Base-by-base conservation (phyloP, 53 echinoderm and acorn worm genomes). In the Zoroaster sp. region DNA sequence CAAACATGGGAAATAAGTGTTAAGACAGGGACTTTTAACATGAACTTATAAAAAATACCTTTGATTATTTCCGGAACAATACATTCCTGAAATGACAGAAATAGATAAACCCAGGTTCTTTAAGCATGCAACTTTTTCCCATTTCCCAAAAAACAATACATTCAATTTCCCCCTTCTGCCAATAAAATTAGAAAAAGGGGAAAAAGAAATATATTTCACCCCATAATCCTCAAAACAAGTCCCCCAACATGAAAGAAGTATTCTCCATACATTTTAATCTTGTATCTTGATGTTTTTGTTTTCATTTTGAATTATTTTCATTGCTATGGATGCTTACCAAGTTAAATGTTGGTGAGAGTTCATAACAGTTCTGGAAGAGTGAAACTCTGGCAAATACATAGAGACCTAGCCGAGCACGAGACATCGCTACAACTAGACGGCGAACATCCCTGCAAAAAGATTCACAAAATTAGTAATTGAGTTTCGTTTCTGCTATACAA, bases 291-390 rank as follows among this genome's bases (percentile, higher is more conserved):
- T n/a, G n/a, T n/a, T n/a, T n/a, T n/a, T n/a, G n/a, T n/a, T n/a
- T n/a, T n/a, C n/a, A n/a, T n/a, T n/a, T n/a, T 31, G 30, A 67
- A 41, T 5, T 14, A 75, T 75, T 51, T 32, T 55, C 23, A 55
- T 21, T 20, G 42, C 33, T 15, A 3, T 51, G 49, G 66, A 14
- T 34, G 43, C 92, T 93, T 80, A 97, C 98, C 68, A 89, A 70
- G 59, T 88, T 68, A 88, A 97, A 97, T 18, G 95, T 91, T 59
- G 95, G 95, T 37, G 94, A 85, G 18, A 97, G 80, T 40, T 97
- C 98, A 77, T 91, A 97, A 73, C 98, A 97, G 88, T 97, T 97
- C 74, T 97, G 98, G 90, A 95, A 97, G n/a, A 97, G 95, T 4
- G 98, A 94, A 0, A 94, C 91, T 70, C 94, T 92, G 44, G 95